Base-by-base conservation (phyloP, 2,113 vertebrate genomes). In the Colius striatus region DNA sequence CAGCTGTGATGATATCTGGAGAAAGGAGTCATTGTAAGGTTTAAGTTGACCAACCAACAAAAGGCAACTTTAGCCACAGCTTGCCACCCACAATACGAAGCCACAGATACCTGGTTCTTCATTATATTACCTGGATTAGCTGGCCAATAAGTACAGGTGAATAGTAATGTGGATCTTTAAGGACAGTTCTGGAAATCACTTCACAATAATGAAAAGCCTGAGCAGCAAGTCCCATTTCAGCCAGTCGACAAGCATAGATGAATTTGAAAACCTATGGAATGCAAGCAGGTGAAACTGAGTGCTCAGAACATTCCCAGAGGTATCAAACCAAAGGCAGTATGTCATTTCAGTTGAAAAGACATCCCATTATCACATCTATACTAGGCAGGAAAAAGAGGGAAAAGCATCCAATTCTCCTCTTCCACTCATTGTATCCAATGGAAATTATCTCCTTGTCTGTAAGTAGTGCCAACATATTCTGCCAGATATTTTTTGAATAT, bases 161-260 rank as follows among this genome's bases (percentile, higher is more conserved):
- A 70, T 98, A 98, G 83, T 97, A 96, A 15, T 94, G 97, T 0
- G 99, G 98, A 70, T 98, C 98, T 32, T 60, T 88, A n/a, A 99
- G 98, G 82, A 99, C 66, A 22, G 97, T 98, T 94, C 93, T 98
- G n/a, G 99, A 98, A 54, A 99, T 99, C n/a, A 99, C 99, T 95
- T 99, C 99, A 51, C 99, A 99, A 92, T 99, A 99, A 91, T 99
- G 99, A 89, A 99, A 99, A 75, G 99, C 99, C 93, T 99, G 99
- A 6, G 99, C 98, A 38, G 98, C 98, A 2, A 99, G 98, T 10
- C 99, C 99, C 67, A 98, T 96, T 90, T 99, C 99, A 18, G 99
- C 99, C 91, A 99, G 97, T 19, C 99, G 98, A 92, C 99, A 99
- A 27, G 99, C 98, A 57, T 99, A 99, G 97, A 99, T 98, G 97